These are phyloP conservation scores for Exephanes ischioxanthus DNA, from an alignment of 2,888 invertebrate genomes.

Conservation along the genomic window DNA sequence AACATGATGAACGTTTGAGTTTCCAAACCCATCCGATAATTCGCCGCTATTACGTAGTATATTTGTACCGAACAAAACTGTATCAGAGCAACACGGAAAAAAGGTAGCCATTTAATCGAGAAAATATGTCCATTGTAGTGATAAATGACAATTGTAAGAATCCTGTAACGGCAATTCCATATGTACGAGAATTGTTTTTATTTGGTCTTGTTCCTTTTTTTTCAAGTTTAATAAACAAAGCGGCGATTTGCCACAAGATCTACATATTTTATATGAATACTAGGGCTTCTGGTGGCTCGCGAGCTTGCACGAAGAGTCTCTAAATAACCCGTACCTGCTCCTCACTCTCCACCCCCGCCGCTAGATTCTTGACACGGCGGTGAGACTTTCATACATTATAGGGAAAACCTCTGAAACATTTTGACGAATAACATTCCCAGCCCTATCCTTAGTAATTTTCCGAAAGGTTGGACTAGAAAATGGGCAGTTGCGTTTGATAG, in stretches of 20 bases:
- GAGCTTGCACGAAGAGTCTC: too few species aligned
- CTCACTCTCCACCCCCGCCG: too few species aligned
- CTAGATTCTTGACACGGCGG: too few species aligned
- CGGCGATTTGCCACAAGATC: slow-evolving; percentile 27
- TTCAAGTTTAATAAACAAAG: slow-evolving; percentile 57
- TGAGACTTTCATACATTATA: too few species aligned
- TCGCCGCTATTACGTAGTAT: slow-evolving; percentile 45
- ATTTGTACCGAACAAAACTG: slow-evolving; percentile 40
- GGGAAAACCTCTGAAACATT: too few species aligned
- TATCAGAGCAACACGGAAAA: not conserved
- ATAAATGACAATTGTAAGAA: not conserved
- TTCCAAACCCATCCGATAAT: slow-evolving; percentile 12
- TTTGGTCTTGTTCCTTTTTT: not conserved
- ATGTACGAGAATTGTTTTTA: slow-evolving; percentile 38
- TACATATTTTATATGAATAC: slow-evolving; percentile 32
- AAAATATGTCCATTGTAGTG: slow-evolving; percentile 18
- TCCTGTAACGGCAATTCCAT: not conserved
- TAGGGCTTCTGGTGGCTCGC: too few species aligned
- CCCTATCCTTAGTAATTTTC: too few species aligned
- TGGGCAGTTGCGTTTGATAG: too few species aligned
- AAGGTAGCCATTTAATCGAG: slow-evolving; percentile 9
- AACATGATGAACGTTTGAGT: slow-evolving; percentile 26
- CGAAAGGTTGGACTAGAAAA: too few species aligned
- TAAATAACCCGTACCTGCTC: too few species aligned
- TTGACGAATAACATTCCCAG: too few species aligned